A percentile compares a stretch with the other conserved stretches of the same genome.
These are phyloP conservation scores for Dione vanillae DNA, from an alignment of 2,888 invertebrate genomes.

Conservation along the genomic window DNA sequence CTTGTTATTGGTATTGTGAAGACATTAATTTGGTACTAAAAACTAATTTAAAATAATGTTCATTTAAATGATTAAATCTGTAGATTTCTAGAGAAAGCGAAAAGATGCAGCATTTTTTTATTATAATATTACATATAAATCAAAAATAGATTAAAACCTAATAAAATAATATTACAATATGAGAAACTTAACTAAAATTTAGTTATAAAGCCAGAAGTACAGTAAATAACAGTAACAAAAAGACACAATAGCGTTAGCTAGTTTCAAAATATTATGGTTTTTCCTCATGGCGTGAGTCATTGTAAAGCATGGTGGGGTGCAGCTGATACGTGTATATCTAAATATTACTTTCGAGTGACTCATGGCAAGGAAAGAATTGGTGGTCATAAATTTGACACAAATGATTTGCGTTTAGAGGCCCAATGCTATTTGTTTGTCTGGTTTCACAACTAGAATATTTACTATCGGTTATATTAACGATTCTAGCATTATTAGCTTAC, in stretches of 20 bases:
- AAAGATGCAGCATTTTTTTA: too few relatives aligned
- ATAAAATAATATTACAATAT: too few relatives aligned
- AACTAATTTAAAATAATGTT: conserved; percentile 9
- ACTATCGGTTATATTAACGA: background rate
- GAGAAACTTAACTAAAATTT: too few relatives aligned
- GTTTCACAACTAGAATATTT: conserved; percentile 3
- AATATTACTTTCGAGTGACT: conserved; percentile 34
- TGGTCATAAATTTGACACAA: conserved; percentile 5
- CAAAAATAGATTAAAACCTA: background rate
- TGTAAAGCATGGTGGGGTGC: conserved; percentile 36
- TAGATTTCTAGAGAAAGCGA: background rate
- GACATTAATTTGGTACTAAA: conserved; percentile 22
- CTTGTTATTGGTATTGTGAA: conserved; percentile 23
- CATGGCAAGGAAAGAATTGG: conserved; percentile 20
- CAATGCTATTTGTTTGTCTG: conserved; percentile 16
- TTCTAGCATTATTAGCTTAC: conserved; percentile 6
- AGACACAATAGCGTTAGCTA: conserved; percentile 29
- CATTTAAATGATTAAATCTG: background rate
- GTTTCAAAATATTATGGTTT: conserved; percentile 44
- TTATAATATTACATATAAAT: background rate
- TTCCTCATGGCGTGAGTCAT: conserved; percentile 43
- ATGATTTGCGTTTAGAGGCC: background rate
- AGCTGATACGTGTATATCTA: conserved; percentile 24
- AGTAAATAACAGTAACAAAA: conserved; percentile 40
- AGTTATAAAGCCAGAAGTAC: conserved; percentile 24